Base-by-base conservation (phyloP, 2,797 vertebrate species). In the Onychomys leucogaster region DNA sequence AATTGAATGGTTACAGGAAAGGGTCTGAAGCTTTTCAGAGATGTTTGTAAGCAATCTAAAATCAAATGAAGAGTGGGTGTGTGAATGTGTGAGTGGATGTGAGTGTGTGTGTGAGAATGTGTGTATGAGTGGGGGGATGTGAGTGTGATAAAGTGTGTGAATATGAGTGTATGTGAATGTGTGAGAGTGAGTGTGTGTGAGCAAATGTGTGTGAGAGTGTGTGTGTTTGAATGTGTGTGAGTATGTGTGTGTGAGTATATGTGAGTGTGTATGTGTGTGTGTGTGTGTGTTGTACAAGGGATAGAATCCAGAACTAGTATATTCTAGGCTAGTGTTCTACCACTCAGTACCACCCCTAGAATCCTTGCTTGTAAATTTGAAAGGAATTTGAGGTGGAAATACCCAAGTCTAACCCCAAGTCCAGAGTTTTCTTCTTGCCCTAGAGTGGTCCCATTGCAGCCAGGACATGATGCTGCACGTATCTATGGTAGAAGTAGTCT, bases 391-490 rank as follows among this genome's bases (percentile, higher is more conserved):
- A 57, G 32, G 63, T 84, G 17, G 71, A 77, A 94, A 76, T 41
- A 14, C 19, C 17, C 34, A 91, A 85, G 29, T 92, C 6, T 37
- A 80, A 13, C 55, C 41, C 37, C 37, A 84, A 65, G 5, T 27
- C 2, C 12, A 3, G 7, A 8, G 14, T 71, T 55, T 8, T 85
- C 87, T 88, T 67, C 25, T 5, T n/a, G 13, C 91, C 0, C 0
- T 75, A 69, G 37, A 34, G 37, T 2, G 3, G 49, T 37, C 3
- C 0, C 34, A n/a, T 52, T 12, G 16, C 32, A 7, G 21, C 46
- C 63, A 16, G 4, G 32, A 29, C 8, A 61, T 2, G 0, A 9
- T 17, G 52, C 43, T 32, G 2, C 1, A 1, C 29, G 17, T 5
- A 0, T 76, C 25, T 0, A 0, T 21, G 12, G 27, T 55, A 67